Conservation (phyloP, 1,140 invertebrate species). For the Chymomyza costata region DNA sequence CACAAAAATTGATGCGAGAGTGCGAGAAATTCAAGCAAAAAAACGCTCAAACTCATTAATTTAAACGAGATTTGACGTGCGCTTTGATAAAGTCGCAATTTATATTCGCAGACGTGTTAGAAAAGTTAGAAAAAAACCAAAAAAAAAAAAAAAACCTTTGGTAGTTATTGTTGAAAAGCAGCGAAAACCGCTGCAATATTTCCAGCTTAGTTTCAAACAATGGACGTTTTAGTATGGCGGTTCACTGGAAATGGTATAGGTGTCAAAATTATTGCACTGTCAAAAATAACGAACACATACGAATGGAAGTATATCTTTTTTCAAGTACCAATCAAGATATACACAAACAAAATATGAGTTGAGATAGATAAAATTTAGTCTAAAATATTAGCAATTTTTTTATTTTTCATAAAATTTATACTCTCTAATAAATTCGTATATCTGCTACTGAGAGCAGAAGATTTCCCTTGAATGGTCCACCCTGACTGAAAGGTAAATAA, state of each 20-base stretch:
- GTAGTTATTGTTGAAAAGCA: constrained; percentile 5
- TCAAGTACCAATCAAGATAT: background rate
- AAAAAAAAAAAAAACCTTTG: constrained; percentile 4
- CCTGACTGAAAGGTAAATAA: no score
- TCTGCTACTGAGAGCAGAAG: no score
- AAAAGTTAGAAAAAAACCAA: constrained; percentile 5
- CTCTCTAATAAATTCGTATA: no score
- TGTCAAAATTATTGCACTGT: constrained; percentile 48
- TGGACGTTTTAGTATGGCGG: constrained; percentile 48
- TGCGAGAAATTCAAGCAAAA: constrained; percentile 33
- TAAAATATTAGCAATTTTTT: background rate
- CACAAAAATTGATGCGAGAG: constrained; percentile 21
- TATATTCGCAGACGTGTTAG: constrained; percentile 59
- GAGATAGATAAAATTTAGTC: background rate
- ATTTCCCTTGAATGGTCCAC: no score
- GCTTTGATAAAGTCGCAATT: constrained; percentile 74
- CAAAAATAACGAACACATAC: constrained; percentile 11
- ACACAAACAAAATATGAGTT: background rate
- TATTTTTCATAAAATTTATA: no score
- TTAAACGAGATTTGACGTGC: constrained; percentile 75
- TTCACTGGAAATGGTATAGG: constrained; percentile 52
- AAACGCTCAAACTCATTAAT: constrained; percentile 74
- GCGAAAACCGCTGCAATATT: constrained; percentile 37
- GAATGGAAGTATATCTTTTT: background rate
- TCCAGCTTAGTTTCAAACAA: constrained; percentile 66